These are phyloP conservation scores for Bubo scandiacus DNA, from an alignment of 2,113 vertebrate species.

Conservation along the genomic window DNA sequence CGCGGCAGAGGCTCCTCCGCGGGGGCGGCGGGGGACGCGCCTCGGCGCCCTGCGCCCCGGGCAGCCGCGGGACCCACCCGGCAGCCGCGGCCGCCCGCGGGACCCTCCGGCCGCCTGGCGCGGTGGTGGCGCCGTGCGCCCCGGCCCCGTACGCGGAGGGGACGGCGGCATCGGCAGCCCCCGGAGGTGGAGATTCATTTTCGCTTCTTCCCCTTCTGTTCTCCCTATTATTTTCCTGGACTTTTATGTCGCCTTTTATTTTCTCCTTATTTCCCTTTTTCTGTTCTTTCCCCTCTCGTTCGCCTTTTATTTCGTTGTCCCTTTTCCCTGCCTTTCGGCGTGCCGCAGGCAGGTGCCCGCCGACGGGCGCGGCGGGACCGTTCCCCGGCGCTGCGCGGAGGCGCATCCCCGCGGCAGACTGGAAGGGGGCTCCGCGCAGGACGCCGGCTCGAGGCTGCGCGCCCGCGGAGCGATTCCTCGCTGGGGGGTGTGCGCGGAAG, in stretches of 20 bases:
- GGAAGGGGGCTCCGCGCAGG: background rate
- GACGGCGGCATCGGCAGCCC: background rate
- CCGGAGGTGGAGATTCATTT: background rate
- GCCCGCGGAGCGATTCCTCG: background rate
- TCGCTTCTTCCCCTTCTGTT: no score
- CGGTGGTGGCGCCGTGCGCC: background rate
- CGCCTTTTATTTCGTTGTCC: background rate
- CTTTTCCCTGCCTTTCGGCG: background rate
- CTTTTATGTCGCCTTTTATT: background rate
- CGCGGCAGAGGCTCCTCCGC: background rate
- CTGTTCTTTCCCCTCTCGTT: background rate
- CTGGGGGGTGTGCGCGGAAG: accelerated
- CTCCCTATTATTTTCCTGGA: background rate
- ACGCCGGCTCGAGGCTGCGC: background rate
- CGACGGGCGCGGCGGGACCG: background rate
- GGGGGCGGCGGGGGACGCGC: background rate
- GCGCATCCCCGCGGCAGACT: background rate
- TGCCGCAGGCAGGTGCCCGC: background rate
- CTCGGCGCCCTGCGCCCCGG: background rate
- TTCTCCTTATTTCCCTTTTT: background rate
- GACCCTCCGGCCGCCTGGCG: background rate
- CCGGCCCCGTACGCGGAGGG: background rate
- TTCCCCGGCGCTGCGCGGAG: background rate
- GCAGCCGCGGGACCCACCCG: background rate
- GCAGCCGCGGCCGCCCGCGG: background rate